A percentile compares a stretch with the other conserved stretches of the same genome.
Evolutionary conservation across 2,888 invertebrate species (phyloP).

Genomic region (Cerastis leucographa): DNA sequence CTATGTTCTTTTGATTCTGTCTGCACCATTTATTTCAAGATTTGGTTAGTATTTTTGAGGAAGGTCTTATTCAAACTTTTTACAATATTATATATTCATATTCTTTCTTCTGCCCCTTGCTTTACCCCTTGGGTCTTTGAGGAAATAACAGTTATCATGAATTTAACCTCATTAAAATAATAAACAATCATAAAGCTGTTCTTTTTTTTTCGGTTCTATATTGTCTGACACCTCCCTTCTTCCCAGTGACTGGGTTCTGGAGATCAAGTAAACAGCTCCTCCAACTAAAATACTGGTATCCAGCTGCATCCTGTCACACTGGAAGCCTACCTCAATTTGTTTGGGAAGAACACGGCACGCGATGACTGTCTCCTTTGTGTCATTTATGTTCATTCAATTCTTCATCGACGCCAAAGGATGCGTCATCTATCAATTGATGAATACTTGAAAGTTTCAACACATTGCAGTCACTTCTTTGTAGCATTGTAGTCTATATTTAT

Average conservation of each 20-base stretch:
- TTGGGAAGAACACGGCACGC: background rate
- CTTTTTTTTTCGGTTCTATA: background rate
- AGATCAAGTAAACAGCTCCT: background rate
- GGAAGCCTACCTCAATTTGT: background rate
- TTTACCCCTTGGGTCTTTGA: background rate
- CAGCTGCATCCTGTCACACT: background rate
- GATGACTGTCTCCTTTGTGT: background rate
- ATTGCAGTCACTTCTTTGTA: constrained; percentile 19
- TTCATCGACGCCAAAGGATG: background rate
- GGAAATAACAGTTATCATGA: background rate
- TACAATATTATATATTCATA: no score
- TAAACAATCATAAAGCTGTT: background rate
- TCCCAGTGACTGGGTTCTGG: background rate
- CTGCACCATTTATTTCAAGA: constrained; percentile 7
- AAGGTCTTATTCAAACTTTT: background rate
- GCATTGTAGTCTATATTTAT: background rate
- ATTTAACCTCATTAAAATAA: background rate
- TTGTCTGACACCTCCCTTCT: background rate
- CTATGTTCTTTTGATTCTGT: background rate
- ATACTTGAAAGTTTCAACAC: constrained; percentile 9
- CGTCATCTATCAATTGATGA: constrained; percentile 12
- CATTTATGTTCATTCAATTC: background rate
- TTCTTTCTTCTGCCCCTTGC: background rate
- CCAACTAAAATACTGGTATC: background rate
- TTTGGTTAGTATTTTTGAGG: background rate